These are phyloP conservation scores for Prosapia bicincta DNA, from an alignment of 2,888 invertebrate species.

Conservation along the genomic window DNA sequence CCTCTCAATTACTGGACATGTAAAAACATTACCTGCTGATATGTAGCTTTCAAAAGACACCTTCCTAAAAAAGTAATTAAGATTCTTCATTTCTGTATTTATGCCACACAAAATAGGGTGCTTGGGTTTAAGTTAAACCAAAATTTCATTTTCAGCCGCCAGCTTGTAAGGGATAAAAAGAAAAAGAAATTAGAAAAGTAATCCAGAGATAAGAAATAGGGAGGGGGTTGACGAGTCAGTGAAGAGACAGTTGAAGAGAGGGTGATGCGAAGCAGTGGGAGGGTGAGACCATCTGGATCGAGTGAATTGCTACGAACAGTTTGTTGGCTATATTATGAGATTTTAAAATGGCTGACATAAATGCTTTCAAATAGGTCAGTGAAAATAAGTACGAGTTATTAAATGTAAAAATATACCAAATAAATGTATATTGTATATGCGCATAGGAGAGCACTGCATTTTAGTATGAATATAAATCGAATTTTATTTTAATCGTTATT, in stretches of 20 bases:
- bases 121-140: not conserved
- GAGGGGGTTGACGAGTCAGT: conserved; percentile 8
- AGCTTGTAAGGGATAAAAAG: not conserved
- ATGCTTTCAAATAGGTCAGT: not conserved
- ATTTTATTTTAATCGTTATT: too few relatives aligned
- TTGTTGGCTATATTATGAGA: not conserved
- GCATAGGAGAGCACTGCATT: too few relatives aligned
- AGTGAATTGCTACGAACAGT: not conserved
- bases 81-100: too few relatives aligned
- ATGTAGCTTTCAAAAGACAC: too few relatives aligned
- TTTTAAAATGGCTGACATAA: not conserved
- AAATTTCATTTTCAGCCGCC: not conserved
- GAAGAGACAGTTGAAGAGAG: not conserved
- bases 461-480: too few relatives aligned
- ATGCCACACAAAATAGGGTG: too few relatives aligned
- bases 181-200: conserved; percentile 24
- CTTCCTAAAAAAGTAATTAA: too few relatives aligned
- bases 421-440: too few relatives aligned
- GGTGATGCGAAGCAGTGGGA: not conserved
- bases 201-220: conserved; percentile 16
- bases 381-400: too few relatives aligned
- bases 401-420: too few relatives aligned
- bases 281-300: not conserved
- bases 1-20: too few relatives aligned
- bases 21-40: too few relatives aligned